phyloP scores from a whole-genome alignment of 2,113 vertebrate genomes.

The Spilogale gracilis region DNA sequence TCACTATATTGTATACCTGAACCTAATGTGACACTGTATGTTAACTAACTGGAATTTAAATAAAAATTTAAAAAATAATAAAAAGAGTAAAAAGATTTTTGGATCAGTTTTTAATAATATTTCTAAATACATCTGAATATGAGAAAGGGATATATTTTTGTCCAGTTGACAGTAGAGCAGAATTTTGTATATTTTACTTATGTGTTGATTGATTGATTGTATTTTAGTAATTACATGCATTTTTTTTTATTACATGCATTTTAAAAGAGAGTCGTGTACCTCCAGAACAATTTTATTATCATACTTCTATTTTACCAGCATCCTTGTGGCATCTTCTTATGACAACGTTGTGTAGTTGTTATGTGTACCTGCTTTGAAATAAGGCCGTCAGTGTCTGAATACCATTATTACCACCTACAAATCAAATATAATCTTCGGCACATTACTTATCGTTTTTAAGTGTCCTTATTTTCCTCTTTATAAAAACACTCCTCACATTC shows the following conservation, averaged over 20 bases:
- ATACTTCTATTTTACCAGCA: neutral
- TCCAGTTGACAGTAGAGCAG: neutral
- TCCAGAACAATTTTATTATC: neutral
- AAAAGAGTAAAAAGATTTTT: neutral
- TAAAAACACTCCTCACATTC: neutral
- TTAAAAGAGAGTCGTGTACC: neutral
- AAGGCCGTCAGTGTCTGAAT: neutral
- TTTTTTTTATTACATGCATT: constrained; percentile 41
- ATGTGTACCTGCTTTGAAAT: neutral
- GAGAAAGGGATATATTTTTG: neutral
- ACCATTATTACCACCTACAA: neutral
- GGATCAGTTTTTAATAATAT: neutral
- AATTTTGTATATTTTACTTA: neutral
- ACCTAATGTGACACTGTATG: neutral
- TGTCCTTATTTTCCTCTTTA: neutral
- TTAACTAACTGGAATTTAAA: neutral
- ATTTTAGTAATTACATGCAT: neutral
- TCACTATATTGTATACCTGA: neutral
- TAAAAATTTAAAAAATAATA: neutral
- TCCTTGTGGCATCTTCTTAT: neutral
- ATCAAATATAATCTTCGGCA: neutral
- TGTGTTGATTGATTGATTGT: neutral
- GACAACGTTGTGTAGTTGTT: neutral
- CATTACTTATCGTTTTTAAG: neutral
- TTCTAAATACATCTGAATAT: neutral